Evolutionary conservation across 2,797 vertebrate species (phyloP).

Genomic region (Microctenopoma stevenorrisi): DNA sequence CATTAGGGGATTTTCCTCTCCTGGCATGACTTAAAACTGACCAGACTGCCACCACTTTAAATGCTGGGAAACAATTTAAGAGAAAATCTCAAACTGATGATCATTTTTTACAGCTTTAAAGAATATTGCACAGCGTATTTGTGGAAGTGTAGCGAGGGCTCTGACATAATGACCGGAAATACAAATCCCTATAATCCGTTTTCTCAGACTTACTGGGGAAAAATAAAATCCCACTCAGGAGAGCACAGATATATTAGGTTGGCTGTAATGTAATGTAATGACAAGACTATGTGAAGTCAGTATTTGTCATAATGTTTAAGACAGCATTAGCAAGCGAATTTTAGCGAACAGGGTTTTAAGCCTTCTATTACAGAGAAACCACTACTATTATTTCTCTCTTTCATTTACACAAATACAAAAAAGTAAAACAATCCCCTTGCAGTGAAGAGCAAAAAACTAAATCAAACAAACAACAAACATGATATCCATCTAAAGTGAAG

Average conservation of each 20-base stretch:
- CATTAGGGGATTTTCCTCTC: constrained; percentile 74
- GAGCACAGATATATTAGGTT: constrained; percentile 13
- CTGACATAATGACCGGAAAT: constrained; percentile 31
- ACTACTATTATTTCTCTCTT: constrained; percentile 40
- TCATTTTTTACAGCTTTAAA: not conserved
- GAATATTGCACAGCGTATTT: constrained; percentile 1
- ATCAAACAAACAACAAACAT: constrained; percentile 21
- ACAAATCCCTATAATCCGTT: constrained; percentile 23
- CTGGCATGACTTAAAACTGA: constrained; percentile 46
- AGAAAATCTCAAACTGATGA: constrained; percentile 14
- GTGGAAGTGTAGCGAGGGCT: not conserved
- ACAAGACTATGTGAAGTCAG: not conserved
- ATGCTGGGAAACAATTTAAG: constrained; percentile 19
- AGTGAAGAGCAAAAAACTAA: constrained; percentile 4
- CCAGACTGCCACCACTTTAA: constrained; percentile 38
- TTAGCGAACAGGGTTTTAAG: constrained; percentile 25
- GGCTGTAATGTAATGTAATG: not conserved
- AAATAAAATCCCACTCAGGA: constrained; percentile 1
- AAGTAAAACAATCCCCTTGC: constrained; percentile 5
- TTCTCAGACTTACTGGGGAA: no score
- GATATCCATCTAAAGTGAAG: constrained; percentile 38
- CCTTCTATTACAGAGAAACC: constrained; percentile 45
- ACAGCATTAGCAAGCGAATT: constrained; percentile 37
- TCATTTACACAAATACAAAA: constrained; percentile 14
- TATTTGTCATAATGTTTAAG: constrained; percentile 31